Percentiles rank a stretch among this genome's conserved stretches.
phyloP scores from a whole-genome alignment of 1,140 invertebrate species.

The Drosophila nasuta region DNA sequence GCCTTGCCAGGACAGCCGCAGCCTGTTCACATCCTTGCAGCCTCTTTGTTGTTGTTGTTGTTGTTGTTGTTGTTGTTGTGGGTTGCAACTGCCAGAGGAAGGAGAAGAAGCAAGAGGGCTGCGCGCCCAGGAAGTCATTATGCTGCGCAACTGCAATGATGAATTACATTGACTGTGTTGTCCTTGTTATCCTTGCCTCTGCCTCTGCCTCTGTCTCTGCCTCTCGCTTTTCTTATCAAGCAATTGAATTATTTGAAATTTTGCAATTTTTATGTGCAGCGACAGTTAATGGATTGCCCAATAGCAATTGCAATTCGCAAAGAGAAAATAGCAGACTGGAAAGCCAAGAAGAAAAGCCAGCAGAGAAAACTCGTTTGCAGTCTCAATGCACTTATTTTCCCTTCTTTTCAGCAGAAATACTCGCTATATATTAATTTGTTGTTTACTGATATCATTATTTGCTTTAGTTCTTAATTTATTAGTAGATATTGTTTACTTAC shows the following conservation, averaged over 20 bases:
- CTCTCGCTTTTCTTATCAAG: constrained; percentile 31
- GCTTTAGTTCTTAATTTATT: too few relatives aligned
- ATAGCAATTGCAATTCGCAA: not conserved
- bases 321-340: too few relatives aligned
- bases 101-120: constrained; percentile 20
- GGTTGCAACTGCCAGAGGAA: constrained; percentile 34
- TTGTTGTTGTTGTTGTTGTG: constrained; percentile 33
- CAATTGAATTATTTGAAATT: constrained; percentile 72
- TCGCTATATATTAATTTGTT: too few relatives aligned
- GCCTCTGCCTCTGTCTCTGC: not conserved
- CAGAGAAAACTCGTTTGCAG: too few relatives aligned
- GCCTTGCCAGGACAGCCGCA: constrained; percentile 61
- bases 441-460: too few relatives aligned
- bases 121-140: constrained; percentile 79
- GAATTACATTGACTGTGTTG: constrained; percentile 71
- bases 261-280: constrained; percentile 51
- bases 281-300: constrained; percentile 61
- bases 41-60: constrained; percentile 19
- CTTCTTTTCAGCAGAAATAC: not conserved
- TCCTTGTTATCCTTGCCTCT: constrained; percentile 26
- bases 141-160: constrained; percentile 76
- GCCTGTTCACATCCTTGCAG: constrained; percentile 22
- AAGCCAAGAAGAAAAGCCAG: too few relatives aligned
- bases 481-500: too few relatives aligned
- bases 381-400: too few relatives aligned